Evolutionary conservation across 30 jellyfish, hydroid and myxozoan species (phyloP).

Genomic region (Aurelia aurita): DNA sequence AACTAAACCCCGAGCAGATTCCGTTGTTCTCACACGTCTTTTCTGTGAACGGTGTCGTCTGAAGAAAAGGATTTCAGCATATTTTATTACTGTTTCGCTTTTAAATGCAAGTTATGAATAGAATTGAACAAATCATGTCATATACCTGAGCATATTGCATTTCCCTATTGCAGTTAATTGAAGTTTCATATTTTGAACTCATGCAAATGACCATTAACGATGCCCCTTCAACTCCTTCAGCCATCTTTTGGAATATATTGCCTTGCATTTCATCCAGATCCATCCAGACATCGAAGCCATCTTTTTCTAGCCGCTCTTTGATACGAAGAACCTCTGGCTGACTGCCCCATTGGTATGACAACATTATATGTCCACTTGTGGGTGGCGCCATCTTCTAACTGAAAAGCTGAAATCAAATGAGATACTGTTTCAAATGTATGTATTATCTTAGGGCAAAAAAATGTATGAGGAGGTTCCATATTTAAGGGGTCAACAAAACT

Average conservation of each 20-base stretch:
- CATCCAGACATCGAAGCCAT: constrained; percentile 62
- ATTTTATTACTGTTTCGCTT: too few species aligned
- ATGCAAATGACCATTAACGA: constrained; percentile 24
- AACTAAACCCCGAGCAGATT: too few species aligned
- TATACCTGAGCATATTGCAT: constrained; percentile 47
- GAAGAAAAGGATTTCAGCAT: too few species aligned
- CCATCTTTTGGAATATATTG: constrained; percentile 44
- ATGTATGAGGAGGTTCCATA: too few species aligned
- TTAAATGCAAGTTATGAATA: not conserved
- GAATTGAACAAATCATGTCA: not conserved
- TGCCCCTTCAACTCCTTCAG: constrained; percentile 53
- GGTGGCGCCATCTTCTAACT: not conserved
- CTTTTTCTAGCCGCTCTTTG: constrained; percentile 39
- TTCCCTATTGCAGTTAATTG: constrained; percentile 38
- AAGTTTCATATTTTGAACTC: constrained; percentile 42
- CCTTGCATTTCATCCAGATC: constrained; percentile 59
- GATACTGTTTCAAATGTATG: too few species aligned
- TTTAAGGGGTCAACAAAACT: too few species aligned
- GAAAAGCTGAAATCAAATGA: not conserved
- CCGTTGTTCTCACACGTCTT: too few species aligned
- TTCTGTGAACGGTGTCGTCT: too few species aligned
- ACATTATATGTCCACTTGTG: constrained; percentile 5
- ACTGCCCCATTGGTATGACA: constrained; percentile 58
- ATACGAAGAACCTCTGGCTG: constrained; percentile 26
- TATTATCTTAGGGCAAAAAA: too few species aligned